A percentile compares a stretch with the other conserved stretches of the same genome.
Conservation (phyloP, 2,113 vertebrate genomes). For the Myrmecophaga tridactyla region DNA sequence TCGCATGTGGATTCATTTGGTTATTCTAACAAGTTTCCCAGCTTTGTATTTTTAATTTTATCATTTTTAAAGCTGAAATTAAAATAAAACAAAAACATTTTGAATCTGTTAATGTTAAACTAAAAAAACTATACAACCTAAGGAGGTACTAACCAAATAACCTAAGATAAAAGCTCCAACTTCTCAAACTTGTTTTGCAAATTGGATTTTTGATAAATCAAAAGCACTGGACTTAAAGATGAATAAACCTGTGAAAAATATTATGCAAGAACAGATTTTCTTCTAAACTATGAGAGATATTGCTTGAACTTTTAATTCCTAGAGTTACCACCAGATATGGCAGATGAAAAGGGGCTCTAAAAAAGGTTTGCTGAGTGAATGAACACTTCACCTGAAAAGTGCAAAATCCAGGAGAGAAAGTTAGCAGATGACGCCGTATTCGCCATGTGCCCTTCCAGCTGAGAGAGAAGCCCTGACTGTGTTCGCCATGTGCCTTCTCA, state of each 20-base stretch:
- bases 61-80: not conserved
- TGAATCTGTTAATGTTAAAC: not conserved
- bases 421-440: too few relatives aligned
- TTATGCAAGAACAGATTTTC: not conserved
- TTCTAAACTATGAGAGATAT: not conserved
- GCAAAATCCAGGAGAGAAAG: too few relatives aligned
- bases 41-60: not conserved
- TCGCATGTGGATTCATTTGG: not conserved
- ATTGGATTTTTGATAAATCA: not conserved
- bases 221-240: not conserved
- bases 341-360: not conserved
- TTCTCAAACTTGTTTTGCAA: not conserved
- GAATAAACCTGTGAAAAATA: not conserved
- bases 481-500: too few relatives aligned
- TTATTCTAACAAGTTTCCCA: not conserved
- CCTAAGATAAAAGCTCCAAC: not conserved
- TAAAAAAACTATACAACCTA: not conserved
- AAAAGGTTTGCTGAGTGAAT: not conserved
- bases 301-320: not conserved
- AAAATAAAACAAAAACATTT: not conserved
- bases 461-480: too few relatives aligned
- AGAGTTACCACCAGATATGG: not conserved
- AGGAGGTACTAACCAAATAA: not conserved
- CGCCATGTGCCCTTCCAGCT: too few relatives aligned
- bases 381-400: not conserved